phyloP scores from a whole-genome alignment of 2,113 vertebrate species.

The Callopanchax toddi region DNA sequence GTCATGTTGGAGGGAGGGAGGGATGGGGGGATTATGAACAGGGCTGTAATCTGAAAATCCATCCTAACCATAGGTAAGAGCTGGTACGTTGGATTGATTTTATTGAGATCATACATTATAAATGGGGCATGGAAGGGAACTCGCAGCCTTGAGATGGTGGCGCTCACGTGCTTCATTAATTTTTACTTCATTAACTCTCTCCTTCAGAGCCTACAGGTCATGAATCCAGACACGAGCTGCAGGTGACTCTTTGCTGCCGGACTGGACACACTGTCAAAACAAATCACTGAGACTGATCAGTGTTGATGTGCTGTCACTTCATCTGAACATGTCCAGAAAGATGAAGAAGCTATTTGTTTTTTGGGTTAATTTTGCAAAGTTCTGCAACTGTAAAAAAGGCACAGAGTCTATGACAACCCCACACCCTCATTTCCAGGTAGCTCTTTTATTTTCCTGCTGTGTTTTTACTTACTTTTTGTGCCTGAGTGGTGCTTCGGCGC shows the following conservation, averaged over 20 bases:
- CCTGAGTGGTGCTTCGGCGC: constrained; percentile 15
- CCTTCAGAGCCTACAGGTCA: constrained; percentile 78
- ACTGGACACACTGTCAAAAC: constrained; percentile 65
- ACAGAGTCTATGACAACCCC: constrained; percentile 25
- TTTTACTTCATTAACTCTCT: constrained; percentile 85
- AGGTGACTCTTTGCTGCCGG: constrained; percentile 48
- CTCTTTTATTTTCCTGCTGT: constrained; percentile 22
- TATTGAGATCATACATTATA: constrained; percentile 85
- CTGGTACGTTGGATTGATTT: constrained; percentile 87
- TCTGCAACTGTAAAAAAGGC: constrained; percentile 5
- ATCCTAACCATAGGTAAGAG: constrained; percentile 71
- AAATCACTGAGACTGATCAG: constrained; percentile 53
- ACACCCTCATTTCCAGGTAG: constrained; percentile 13
- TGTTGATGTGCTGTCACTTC: constrained; percentile 19
- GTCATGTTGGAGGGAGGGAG: neutral
- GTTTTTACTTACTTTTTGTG: constrained; percentile 11
- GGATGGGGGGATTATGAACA: constrained; percentile 68
- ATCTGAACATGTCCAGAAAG: constrained; percentile 25
- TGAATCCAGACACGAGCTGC: constrained; percentile 62
- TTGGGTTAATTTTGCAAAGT: constrained; percentile 24
- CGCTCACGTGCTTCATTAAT: constrained; percentile 84
- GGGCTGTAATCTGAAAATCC: constrained; percentile 80
- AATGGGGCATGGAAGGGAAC: constrained; percentile 82
- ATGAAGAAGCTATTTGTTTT: neutral
- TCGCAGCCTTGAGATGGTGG: constrained; percentile 80